Conservation (phyloP, 2,888 invertebrate species). For the Oegoconia quadripuncta region DNA sequence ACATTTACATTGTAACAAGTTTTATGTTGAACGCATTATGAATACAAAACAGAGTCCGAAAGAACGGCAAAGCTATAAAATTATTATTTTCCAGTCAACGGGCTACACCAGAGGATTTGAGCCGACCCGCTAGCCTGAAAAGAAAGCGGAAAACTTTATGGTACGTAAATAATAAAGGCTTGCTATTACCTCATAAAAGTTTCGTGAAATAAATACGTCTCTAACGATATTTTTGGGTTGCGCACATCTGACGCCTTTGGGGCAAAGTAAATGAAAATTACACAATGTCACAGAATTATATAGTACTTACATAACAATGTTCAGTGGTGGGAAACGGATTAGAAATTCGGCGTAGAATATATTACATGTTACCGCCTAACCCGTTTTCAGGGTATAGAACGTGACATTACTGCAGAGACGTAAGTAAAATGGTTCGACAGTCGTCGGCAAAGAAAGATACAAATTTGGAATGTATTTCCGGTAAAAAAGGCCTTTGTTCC, state of each 20-base stretch:
- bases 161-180: conserved; percentile 21
- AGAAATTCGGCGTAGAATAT: no score
- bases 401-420: no score
- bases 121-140: conserved; percentile 15
- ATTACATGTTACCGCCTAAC: no score
- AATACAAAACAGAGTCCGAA: conserved; percentile 22
- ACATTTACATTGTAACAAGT: conserved; percentile 9
- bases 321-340: no score
- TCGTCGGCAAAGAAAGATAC: no score
- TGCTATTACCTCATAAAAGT: conserved; percentile 17
- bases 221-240: conserved; percentile 4
- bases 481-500: no score
- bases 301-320: no score
- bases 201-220: conserved; percentile 7
- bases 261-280: background rate
- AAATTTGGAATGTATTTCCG: no score
- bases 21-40: conserved; percentile 23
- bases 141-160: conserved; percentile 20
- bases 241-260: background rate
- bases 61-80: conserved; percentile 17
- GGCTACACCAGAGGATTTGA: conserved; percentile 18
- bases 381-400: no score
- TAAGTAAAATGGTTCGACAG: no score
- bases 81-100: conserved; percentile 22
- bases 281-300: background rate